A percentile compares a stretch with the other conserved stretches of the same genome.
Conservation (phyloP, 2,797 vertebrate genomes). For the Pterois miles region DNA sequence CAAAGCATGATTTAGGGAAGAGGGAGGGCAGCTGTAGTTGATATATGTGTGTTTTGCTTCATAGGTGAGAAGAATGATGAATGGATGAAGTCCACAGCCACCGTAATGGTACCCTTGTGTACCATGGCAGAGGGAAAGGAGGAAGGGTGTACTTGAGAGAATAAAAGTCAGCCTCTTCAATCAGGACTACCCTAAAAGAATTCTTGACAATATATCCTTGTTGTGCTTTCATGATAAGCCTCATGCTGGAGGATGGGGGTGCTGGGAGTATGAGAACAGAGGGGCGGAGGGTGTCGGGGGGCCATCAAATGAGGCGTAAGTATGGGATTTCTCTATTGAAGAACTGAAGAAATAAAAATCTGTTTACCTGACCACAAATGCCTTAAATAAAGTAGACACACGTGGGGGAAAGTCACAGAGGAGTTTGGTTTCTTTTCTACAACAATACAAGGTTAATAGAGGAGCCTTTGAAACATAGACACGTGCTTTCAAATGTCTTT, state of each 20-base stretch:
- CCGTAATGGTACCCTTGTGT: slow-evolving; percentile 77
- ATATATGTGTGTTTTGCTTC: slow-evolving; percentile 82
- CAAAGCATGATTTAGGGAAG: slow-evolving; percentile 81
- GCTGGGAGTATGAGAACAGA: slow-evolving; percentile 53
- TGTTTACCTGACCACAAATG: slow-evolving; percentile 78
- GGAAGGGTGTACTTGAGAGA: slow-evolving; percentile 74
- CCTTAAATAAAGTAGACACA: slow-evolving; percentile 61
- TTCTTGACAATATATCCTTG: slow-evolving; percentile 84
- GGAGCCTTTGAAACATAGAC: slow-evolving; percentile 47
- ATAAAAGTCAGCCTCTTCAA: slow-evolving; percentile 82
- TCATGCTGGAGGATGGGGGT: slow-evolving; percentile 47
- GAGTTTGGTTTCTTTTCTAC: slow-evolving; percentile 49
- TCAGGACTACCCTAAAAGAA: slow-evolving; percentile 83
- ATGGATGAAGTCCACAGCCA: slow-evolving; percentile 78
- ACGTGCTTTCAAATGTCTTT: slow-evolving; percentile 49
- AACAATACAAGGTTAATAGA: slow-evolving; percentile 50
- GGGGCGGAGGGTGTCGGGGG: slow-evolving; percentile 40
- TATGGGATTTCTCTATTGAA: slow-evolving; percentile 70
- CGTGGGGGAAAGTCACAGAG: slow-evolving; percentile 68
- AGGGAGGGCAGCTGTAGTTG: slow-evolving; percentile 68
- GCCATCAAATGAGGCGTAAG: slow-evolving; percentile 73
- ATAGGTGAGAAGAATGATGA: slow-evolving; percentile 81
- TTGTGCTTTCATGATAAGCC: slow-evolving; percentile 84
- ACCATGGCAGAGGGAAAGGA: slow-evolving; percentile 69
- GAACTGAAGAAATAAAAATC: slow-evolving; percentile 73